These are phyloP conservation scores for Pangasianodon hypophthalmus DNA, from an alignment of 2,113 vertebrate genomes.

Conservation along the genomic window DNA sequence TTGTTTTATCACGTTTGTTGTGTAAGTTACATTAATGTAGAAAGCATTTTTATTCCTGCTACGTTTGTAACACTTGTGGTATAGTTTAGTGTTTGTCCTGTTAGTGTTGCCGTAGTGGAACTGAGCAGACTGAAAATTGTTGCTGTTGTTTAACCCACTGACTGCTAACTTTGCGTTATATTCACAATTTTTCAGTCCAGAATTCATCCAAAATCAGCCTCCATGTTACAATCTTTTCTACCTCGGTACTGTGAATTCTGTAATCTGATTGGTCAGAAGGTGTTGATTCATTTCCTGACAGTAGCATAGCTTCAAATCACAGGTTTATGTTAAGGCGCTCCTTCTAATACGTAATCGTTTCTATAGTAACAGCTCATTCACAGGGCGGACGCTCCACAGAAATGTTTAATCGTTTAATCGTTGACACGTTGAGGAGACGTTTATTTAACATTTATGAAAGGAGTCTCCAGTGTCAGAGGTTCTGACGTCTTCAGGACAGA, in stretches of 20 bases:
- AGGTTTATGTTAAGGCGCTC: too few species aligned
- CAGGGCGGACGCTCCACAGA: too few species aligned
- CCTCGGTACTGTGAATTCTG: background rate
- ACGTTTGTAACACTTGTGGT: background rate
- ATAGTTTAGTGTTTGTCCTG: background rate
- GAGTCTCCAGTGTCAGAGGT: background rate
- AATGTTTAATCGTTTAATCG: too few species aligned
- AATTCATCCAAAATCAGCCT: too few species aligned
- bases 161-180: background rate
- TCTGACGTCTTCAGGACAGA: background rate
- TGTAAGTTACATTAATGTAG: too few species aligned
- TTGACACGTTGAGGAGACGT: background rate
- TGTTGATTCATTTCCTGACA: background rate
- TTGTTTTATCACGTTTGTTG: background rate
- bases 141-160: background rate
- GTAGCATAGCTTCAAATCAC: too few species aligned
- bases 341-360: background rate
- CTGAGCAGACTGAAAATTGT: background rate
- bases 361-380: background rate
- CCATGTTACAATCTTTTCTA: too few species aligned
- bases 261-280: background rate
- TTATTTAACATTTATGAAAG: background rate
- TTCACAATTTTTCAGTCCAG: too few species aligned
- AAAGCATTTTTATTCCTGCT: too few species aligned
- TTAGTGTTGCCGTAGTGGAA: background rate